Base-by-base conservation (phyloP, 2,888 invertebrate genomes). In the Nemoura dubitans region DNA sequence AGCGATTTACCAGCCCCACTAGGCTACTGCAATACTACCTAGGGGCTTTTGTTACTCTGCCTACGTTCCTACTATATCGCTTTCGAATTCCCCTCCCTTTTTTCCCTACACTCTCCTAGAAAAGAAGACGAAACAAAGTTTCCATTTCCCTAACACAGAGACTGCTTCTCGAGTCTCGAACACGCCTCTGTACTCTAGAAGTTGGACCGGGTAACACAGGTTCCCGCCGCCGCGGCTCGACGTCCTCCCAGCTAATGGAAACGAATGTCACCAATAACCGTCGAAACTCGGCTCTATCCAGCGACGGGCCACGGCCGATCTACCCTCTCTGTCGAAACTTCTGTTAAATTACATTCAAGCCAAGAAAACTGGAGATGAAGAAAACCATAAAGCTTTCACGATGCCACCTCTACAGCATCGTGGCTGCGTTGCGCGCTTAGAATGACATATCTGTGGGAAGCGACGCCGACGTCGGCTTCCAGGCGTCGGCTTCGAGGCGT, bases 181-280 rank as follows among this genome's bases (percentile, higher is more conserved):
- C 78, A 78, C 78, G 78, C 78, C 78, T 28, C 28, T 28, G 78
- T 78, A 78, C 78, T 78, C 78, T 78, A 59, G 78, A 78, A 78
- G 78, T 78, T 78, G 78, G 26, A 21, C n/a, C n/a, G 21, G 78
- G 59, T 59, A 59, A 78, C 78, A 28, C 28, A 27, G 78, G 59
- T 59, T 59, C 59, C 59, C 59, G 16, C 16, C 43, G 83, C n/a
- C 36, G 6, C 83, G 21, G n/a, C 83, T 16, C 81, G 59, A 59
- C 59, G 81, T 81, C 81, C 28, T n/a, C 30, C 26, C 30, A 29
- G 29, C 83, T 83, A 83, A 83, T 83, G 83, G 83, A 83, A 83
- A 83, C 83, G 42, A 83, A 83, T 83, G 83, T 83, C 83, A 83
- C 83, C 83, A 83, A 83, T 83, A 83, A 83, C 83, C 83, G 83